Percentiles rank a stretch among this genome's conserved stretches.
phyloP scores from a whole-genome alignment of 1,140 invertebrate species.

The Conus betulinus region DNA sequence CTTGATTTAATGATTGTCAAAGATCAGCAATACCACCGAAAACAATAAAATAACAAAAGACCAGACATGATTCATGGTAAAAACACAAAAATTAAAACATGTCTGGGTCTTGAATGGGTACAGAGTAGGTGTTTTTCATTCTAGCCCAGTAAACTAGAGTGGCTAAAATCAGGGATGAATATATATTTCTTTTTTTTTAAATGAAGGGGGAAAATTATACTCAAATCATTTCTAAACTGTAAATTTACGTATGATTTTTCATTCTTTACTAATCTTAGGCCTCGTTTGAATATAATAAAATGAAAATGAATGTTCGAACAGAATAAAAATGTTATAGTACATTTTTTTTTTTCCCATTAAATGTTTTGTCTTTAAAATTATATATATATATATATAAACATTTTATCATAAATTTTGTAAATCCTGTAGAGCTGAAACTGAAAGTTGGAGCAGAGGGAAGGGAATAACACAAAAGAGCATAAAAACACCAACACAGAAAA shows the following conservation, averaged over 20 bases:
- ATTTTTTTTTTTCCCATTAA: no score
- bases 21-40: neutral
- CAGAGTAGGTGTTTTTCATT: neutral
- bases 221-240: no score
- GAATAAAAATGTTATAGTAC: no score
- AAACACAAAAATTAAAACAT: neutral
- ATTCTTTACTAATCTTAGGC: no score
- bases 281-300: no score
- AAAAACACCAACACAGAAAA: neutral
- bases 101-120: neutral
- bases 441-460: neutral
- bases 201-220: no score
- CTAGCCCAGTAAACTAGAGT: no score
- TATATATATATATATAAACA: neutral
- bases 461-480: neutral
- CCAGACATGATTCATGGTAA: neutral
- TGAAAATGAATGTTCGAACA: no score
- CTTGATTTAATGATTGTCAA: neutral
- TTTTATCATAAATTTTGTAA: neutral
- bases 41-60: neutral
- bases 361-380: neutral
- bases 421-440: neutral
- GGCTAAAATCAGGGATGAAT: no score
- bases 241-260: no score
- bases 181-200: no score